phyloP scores from a whole-genome alignment of 2,113 vertebrate genomes.

The Plectropomus leopardus region DNA sequence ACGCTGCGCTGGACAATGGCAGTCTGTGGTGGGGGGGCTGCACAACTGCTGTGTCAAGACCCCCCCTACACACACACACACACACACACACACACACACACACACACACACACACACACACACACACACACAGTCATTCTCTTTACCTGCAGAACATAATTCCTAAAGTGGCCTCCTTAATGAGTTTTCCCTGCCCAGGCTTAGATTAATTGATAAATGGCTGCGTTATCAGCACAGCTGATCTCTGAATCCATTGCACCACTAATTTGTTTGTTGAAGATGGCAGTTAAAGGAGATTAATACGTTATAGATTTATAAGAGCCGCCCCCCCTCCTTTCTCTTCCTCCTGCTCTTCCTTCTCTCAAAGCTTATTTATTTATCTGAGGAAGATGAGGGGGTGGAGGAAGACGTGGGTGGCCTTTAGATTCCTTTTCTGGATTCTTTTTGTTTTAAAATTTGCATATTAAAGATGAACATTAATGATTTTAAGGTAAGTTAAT shows the following conservation, averaged over 20 bases:
- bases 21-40: conserved; percentile 59
- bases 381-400: conserved; percentile 41
- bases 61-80: background rate
- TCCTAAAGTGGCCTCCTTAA: conserved; percentile 80
- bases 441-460: background rate
- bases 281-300: conserved; percentile 84
- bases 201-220: conserved; percentile 85
- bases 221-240: conserved; percentile 69
- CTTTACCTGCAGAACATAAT: conserved; percentile 77
- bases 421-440: background rate
- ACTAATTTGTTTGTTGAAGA: conserved; percentile 87
- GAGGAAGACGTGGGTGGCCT: conserved; percentile 15
- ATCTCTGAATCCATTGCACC: conserved; percentile 84
- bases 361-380: conserved; percentile 57
- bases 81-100: conserved; percentile 38
- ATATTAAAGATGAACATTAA: no score
- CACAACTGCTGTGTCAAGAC: conserved; percentile 62
- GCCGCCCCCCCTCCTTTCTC: conserved; percentile 16
- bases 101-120: conserved; percentile 35
- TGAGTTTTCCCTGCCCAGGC: conserved; percentile 81
- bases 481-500: no score
- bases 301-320: conserved; percentile 77
- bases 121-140: conserved; percentile 31
- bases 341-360: conserved; percentile 29
- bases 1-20: conserved; percentile 80